Evolutionary conservation across 2,797 vertebrate species (phyloP).

Genomic region (Decapterus maruadsi): DNA sequence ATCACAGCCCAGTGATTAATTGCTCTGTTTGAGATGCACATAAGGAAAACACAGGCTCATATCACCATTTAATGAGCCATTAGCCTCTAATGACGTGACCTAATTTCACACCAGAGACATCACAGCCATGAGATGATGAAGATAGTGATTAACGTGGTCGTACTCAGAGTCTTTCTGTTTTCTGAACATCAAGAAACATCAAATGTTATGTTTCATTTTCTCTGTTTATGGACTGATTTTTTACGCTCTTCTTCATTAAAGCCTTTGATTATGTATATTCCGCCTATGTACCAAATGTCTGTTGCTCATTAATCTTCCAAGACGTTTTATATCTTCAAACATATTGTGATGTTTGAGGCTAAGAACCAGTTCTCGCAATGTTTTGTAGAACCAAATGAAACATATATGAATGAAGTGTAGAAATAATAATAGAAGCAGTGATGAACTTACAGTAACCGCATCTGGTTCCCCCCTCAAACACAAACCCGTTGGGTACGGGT

Average conservation of each 20-base stretch:
- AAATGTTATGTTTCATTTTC: background rate
- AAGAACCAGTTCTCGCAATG: background rate
- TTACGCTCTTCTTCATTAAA: background rate
- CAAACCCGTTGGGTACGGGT: slow-evolving; percentile 93
- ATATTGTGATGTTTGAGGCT: background rate
- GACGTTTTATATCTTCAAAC: slow-evolving; percentile 6
- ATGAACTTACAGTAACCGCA: slow-evolving; percentile 96
- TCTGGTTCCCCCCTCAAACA: slow-evolving; percentile 97
- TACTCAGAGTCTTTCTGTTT: background rate
- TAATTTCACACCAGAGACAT: slow-evolving; percentile 12
- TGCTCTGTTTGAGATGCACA: slow-evolving; percentile 21
- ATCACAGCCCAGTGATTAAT: slow-evolving; percentile 44
- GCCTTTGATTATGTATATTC: background rate
- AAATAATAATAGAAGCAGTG: background rate
- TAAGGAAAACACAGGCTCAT: slow-evolving; percentile 22
- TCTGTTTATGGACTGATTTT: background rate
- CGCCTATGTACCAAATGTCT: background rate
- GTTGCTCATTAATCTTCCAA: background rate
- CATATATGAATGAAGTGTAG: background rate
- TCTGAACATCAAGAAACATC: background rate
- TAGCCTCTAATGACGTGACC: slow-evolving; percentile 22
- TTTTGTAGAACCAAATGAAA: slow-evolving; percentile 8
- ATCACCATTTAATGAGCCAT: slow-evolving; percentile 42
- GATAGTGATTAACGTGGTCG: background rate
- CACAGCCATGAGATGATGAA: background rate